Evolutionary conservation across 2,113 vertebrate genomes (phyloP).

Genomic region (Trogon melanurus): DNA sequence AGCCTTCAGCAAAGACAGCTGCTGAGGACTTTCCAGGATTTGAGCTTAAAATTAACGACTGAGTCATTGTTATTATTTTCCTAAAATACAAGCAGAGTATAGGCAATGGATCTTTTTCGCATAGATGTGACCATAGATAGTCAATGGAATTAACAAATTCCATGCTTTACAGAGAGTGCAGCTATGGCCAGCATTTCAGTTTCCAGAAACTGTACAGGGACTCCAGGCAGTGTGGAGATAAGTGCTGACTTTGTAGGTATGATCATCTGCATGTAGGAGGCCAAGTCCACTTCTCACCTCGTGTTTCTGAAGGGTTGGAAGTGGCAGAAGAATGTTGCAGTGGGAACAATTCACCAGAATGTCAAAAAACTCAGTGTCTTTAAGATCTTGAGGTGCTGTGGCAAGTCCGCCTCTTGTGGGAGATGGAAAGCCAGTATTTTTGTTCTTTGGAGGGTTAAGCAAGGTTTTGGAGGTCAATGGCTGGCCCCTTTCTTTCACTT

Average conservation of each 20-base stretch:
- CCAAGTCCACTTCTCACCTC: slow-evolving; percentile 25
- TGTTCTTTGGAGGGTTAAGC: background rate
- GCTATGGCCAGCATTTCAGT: background rate
- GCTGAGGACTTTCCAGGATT: background rate
- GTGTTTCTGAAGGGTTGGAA: slow-evolving; percentile 26
- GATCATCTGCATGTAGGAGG: background rate
- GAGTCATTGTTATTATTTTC: background rate
- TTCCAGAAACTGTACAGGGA: background rate
- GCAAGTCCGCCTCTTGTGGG: background rate
- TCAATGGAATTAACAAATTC: background rate
- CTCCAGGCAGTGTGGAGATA: background rate
- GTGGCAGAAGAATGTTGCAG: slow-evolving; percentile 61
- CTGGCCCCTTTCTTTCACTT: background rate
- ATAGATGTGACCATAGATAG: background rate
- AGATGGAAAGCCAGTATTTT: background rate
- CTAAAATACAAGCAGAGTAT: background rate
- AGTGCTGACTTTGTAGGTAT: background rate
- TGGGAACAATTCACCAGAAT: slow-evolving; percentile 15
- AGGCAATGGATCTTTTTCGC: background rate
- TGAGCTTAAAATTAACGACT: background rate
- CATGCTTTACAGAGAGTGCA: background rate
- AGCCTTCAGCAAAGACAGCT: background rate
- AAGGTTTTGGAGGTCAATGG: background rate
- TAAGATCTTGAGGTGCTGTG: background rate
- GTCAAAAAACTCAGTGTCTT: background rate